Percentiles rank a stretch among this genome's conserved stretches.
Conservation (phyloP, 1,140 invertebrate species). For the Leptonema lineaticorne region DNA sequence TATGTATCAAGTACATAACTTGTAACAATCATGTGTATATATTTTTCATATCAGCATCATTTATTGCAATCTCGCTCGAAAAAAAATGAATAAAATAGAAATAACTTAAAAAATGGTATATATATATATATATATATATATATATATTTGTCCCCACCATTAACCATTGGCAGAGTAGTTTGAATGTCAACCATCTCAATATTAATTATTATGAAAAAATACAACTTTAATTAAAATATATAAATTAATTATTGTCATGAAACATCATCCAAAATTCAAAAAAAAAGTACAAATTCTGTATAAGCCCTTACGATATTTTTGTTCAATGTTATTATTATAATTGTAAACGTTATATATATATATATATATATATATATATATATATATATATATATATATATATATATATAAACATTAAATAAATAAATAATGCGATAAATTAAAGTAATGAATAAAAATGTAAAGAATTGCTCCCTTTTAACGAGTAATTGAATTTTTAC, state of each 20-base stretch:
- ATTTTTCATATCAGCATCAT: background rate
- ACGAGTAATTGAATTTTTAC: too few species aligned
- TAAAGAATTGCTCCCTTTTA: too few species aligned
- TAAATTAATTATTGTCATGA: constrained; percentile 21
- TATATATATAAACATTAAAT: too few species aligned
- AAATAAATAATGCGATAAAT: too few species aligned
- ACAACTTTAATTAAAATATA: background rate
- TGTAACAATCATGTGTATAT: background rate
- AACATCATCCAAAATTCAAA: constrained; percentile 46
- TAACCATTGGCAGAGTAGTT: constrained; percentile 27
- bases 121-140: too few species aligned
- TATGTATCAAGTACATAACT: too few species aligned
- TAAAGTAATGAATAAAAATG: too few species aligned
- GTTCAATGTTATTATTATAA: background rate
- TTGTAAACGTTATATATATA: constrained; percentile 29
- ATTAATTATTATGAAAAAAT: constrained; percentile 14
- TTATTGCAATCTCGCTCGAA: background rate
- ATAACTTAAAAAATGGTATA: too few species aligned
- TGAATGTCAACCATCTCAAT: constrained; percentile 28
- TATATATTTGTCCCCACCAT: constrained; percentile 15
- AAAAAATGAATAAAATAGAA: too few species aligned
- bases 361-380: too few species aligned
- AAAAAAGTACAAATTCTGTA: constrained; percentile 61
- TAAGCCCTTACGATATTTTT: constrained; percentile 52
- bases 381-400: too few species aligned